These are phyloP conservation scores for Noctua comes DNA, from an alignment of 2,888 invertebrate species.

Conservation along the genomic window DNA sequence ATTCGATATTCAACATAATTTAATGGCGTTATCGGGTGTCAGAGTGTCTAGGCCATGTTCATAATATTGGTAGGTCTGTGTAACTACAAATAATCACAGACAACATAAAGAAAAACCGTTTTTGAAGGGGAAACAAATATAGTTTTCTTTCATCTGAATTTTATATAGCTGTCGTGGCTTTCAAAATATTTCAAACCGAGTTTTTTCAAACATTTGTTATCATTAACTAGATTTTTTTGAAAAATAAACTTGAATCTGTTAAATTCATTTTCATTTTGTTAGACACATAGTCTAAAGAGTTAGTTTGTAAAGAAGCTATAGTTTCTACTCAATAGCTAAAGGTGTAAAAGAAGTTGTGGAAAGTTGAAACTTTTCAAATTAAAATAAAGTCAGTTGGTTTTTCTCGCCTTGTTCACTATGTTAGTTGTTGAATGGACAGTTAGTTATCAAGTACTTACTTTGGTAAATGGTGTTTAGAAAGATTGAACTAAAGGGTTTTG, in stretches of 20 bases:
- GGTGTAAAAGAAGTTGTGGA: constrained; percentile 35
- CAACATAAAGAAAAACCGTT: neutral
- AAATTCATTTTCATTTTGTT: constrained; percentile 29
- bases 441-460: constrained; percentile 19
- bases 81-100: neutral
- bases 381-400: constrained; percentile 45
- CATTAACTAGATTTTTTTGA: neutral
- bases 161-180: neutral
- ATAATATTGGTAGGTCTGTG: neutral
- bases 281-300: constrained; percentile 12
- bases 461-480: constrained; percentile 18
- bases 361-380: constrained; percentile 55
- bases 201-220: neutral
- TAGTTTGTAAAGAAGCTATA: constrained; percentile 28
- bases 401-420: constrained; percentile 13
- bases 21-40: neutral
- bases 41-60: neutral
- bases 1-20: constrained; percentile 11
- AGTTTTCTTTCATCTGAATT: neutral
- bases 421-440: constrained; percentile 20
- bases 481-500: neutral
- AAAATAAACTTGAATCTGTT: constrained; percentile 4
- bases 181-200: neutral
- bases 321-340: constrained; percentile 30
- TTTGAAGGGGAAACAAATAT: neutral